These are phyloP conservation scores for Hylaeus volcanicus DNA, from an alignment of 1,140 invertebrate species.

Conservation along the genomic window DNA sequence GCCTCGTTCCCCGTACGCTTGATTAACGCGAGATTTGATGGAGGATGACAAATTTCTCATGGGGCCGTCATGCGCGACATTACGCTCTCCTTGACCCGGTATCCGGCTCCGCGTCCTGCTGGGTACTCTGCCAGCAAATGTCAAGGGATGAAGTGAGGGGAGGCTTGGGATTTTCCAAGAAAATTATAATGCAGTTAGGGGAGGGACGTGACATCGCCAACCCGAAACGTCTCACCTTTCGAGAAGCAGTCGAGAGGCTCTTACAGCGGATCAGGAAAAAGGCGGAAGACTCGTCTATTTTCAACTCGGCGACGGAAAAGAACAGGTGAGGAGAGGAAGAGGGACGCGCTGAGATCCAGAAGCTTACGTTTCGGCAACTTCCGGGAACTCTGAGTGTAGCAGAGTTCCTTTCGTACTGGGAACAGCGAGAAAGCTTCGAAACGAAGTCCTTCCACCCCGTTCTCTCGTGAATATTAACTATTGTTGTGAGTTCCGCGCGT, in stretches of 20 bases:
- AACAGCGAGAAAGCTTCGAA: constrained; percentile 2
- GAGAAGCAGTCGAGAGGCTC: not conserved
- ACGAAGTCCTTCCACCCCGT: not conserved
- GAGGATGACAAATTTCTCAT: constrained; percentile 56
- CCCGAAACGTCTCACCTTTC: constrained; percentile 7
- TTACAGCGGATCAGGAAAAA: constrained; percentile 6
- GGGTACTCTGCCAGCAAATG: constrained; percentile 22
- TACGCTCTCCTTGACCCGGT: constrained; percentile 23
- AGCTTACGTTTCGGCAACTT: constrained; percentile 44
- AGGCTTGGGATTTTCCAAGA: constrained; percentile 17
- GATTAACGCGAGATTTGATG: constrained; percentile 46
- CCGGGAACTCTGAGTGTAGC: not conserved
- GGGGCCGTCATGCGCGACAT: constrained; percentile 21
- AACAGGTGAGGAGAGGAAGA: not conserved
- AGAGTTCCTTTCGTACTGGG: not conserved
- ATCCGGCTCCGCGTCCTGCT: constrained; percentile 10
- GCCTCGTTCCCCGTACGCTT: not conserved
- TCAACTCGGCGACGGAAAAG: not conserved
- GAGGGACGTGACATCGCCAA: constrained; percentile 22
- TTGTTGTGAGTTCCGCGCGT: constrained; percentile 16
- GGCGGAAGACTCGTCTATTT: constrained; percentile 16
- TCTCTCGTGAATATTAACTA: constrained; percentile 42
- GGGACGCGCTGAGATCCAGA: not conserved
- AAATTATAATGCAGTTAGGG: constrained; percentile 51
- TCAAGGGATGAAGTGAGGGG: not conserved